A percentile compares a stretch with the other conserved stretches of the same genome.
These are phyloP conservation scores for Scyliorhinus canicula DNA, from an alignment of 2,797 vertebrate genomes.

Conservation along the genomic window DNA sequence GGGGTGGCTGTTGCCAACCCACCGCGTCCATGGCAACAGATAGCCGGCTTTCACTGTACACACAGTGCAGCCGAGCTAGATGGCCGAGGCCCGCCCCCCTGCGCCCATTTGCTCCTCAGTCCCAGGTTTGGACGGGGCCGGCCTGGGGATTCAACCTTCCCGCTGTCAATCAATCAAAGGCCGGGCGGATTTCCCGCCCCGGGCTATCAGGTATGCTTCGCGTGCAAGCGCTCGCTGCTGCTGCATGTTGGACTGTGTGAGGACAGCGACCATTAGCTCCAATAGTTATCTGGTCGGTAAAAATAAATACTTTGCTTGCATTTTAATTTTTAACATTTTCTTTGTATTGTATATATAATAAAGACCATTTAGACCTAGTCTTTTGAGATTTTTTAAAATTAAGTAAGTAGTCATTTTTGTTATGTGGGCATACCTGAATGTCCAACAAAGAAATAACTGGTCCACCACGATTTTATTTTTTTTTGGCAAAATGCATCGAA, in stretches of 20 bases:
- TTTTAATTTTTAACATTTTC: too few species aligned
- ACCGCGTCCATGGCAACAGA: slow-evolving; percentile 18
- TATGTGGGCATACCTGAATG: neutral
- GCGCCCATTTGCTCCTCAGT: neutral
- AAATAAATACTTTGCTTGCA: neutral
- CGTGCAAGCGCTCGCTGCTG: neutral
- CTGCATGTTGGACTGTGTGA: neutral
- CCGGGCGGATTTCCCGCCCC: too few species aligned
- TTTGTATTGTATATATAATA: too few species aligned
- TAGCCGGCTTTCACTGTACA: neutral
- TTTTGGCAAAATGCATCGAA: neutral
- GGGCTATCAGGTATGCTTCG: too few species aligned
- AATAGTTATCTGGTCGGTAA: neutral
- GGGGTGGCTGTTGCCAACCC: neutral
- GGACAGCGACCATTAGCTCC: neutral
- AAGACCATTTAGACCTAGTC: too few species aligned
- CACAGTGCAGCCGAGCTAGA: neutral
- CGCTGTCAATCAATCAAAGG: neutral
- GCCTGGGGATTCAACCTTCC: too few species aligned
- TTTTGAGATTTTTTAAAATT: too few species aligned
- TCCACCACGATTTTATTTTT: neutral
- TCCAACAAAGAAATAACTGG: neutral
- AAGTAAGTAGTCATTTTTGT: neutral
- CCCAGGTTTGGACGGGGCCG: neutral
- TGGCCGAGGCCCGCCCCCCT: neutral